Conservation (phyloP, 2,797 vertebrate genomes). For the Macropus fuliginosus region DNA sequence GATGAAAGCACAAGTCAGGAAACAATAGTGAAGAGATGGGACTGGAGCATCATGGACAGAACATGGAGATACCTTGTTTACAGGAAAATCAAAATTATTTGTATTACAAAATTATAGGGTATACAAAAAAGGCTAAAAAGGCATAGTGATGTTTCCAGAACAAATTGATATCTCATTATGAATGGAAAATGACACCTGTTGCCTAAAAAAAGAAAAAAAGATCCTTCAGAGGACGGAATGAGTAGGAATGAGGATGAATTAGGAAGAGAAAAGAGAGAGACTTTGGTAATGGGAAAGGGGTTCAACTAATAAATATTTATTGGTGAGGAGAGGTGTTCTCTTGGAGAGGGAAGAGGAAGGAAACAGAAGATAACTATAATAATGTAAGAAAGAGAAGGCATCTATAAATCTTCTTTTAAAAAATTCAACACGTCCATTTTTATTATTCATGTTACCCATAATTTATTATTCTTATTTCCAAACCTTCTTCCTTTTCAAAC, state of each 20-base stretch:
- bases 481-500: background rate
- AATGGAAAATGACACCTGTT: background rate
- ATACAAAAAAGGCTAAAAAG: too few relatives aligned
- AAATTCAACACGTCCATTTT: background rate
- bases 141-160: background rate
- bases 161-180: background rate
- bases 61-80: too few relatives aligned
- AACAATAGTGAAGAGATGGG: too few relatives aligned
- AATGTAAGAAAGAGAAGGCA: background rate
- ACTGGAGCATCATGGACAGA: too few relatives aligned
- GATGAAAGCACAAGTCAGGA: too few relatives aligned
- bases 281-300: too few relatives aligned
- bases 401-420: background rate
- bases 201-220: background rate
- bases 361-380: background rate
- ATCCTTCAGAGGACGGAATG: background rate
- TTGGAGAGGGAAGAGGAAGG: background rate
- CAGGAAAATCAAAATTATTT: too few relatives aligned
- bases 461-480: background rate
- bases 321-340: background rate
- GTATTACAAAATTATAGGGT: too few relatives aligned
- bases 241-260: rapidly evolving
- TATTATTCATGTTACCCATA: background rate
- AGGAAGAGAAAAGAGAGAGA: background rate
- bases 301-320: background rate